These are phyloP conservation scores for Amiota mariae DNA, from an alignment of 2,888 invertebrate species.

Conservation along the genomic window DNA sequence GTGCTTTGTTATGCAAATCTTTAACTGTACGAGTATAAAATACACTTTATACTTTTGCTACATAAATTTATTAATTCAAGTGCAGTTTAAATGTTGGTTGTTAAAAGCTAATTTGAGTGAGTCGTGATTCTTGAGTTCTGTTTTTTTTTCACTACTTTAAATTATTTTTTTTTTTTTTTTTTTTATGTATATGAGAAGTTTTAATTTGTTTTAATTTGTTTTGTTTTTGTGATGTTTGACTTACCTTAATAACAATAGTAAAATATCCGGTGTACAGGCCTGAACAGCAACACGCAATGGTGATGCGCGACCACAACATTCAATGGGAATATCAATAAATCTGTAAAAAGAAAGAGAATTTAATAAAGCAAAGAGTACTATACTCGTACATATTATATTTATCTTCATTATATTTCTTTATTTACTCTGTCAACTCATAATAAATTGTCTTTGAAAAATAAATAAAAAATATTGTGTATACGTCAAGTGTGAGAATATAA, in stretches of 20 bases:
- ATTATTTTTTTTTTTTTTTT: not conserved
- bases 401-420: not conserved
- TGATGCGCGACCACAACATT: constrained; percentile 84
- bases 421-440: no score
- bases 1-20: constrained; percentile 36
- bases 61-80: no score
- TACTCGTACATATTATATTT: not conserved
- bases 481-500: no score
- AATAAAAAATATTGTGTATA: no score
- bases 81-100: not conserved
- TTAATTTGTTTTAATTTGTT: not conserved
- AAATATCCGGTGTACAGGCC: constrained; percentile 83
- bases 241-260: constrained; percentile 80
- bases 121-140: no score
- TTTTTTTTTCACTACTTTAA: not conserved
- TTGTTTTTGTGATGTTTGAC: constrained; percentile 30
- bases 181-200: not conserved
- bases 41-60: no score
- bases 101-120: not conserved
- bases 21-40: no score
- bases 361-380: not conserved
- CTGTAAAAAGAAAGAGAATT: constrained; percentile 50
- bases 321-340: constrained; percentile 87
- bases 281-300: constrained; percentile 84
- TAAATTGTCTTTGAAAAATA: no score